phyloP scores from a whole-genome alignment of 2,797 vertebrate species.

The Gallirallus australis region DNA sequence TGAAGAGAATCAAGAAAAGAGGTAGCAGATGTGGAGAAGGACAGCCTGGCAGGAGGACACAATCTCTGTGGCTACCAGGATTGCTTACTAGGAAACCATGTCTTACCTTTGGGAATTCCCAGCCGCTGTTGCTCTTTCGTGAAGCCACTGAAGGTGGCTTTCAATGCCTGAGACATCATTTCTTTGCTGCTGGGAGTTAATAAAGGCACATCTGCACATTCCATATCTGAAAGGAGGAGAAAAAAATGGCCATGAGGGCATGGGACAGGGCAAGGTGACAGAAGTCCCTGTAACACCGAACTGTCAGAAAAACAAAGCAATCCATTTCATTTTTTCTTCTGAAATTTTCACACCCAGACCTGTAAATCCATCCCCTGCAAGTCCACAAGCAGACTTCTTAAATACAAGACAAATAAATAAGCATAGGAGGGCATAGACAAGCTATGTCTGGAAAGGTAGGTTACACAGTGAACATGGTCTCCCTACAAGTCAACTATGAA shows the following conservation, averaged over 20 bases:
- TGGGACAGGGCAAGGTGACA: rapidly evolving
- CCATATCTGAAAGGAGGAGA: constrained; percentile 87
- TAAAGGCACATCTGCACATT: constrained; percentile 95
- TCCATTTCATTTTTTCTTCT: background rate
- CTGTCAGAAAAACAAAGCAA: background rate
- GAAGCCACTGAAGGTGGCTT: constrained; percentile 97
- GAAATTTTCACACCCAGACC: background rate
- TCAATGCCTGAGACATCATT: constrained; percentile 99
- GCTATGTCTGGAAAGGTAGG: background rate
- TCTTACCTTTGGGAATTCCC: constrained; percentile 95
- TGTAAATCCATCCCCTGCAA: background rate
- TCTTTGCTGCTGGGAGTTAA: constrained; percentile 98
- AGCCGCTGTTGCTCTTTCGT: constrained; percentile 95
- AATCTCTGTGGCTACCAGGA: rapidly evolving
- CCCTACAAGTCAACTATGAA: background rate
- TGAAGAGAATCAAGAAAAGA: background rate
- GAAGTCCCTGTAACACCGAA: background rate
- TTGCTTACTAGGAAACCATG: rapidly evolving
- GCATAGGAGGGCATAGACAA: background rate
- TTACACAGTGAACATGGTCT: background rate
- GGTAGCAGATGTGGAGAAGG: background rate
- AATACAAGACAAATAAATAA: background rate
- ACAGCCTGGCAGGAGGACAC: background rate
- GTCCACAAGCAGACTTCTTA: background rate
- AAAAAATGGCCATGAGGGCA: background rate